Conservation (phyloP, 2,113 vertebrate species). For the Thalassarche chlororhynchos region DNA sequence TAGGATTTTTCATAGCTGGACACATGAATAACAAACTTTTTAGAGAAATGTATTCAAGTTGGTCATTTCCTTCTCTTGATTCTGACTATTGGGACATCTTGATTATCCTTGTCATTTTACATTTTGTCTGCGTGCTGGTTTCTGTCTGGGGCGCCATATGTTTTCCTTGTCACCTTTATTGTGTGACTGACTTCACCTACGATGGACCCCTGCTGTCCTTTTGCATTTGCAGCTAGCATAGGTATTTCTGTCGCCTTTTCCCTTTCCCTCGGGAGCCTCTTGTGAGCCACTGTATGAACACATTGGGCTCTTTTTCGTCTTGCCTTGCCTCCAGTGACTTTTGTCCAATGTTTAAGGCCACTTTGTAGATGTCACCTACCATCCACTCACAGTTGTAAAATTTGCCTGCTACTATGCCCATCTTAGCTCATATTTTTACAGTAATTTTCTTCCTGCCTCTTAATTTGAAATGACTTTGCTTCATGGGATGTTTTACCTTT, state of each 20-base stretch:
- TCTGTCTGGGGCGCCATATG: not conserved
- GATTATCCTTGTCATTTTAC: not conserved
- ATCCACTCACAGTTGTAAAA: not conserved
- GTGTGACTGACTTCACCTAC: not conserved
- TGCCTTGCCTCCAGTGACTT: not conserved
- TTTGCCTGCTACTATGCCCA: not conserved
- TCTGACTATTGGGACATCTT: fast-evolving
- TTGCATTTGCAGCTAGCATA: not conserved
- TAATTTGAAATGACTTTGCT: not conserved
- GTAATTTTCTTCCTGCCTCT: not conserved
- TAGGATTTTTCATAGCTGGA: not conserved
- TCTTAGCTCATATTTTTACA: not conserved
- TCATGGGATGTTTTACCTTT: not conserved
- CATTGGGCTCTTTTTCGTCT: not conserved
- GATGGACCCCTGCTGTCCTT: not conserved
- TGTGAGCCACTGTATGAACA: not conserved
- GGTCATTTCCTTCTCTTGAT: not conserved
- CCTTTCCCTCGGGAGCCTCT: not conserved
- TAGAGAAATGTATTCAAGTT: not conserved
- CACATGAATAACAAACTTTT: not conserved
- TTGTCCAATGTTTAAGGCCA: not conserved
- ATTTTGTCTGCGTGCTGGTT: not conserved
- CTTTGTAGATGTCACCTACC: not conserved
- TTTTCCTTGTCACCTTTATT: not conserved
- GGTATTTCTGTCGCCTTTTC: not conserved